Evolutionary conservation across 2,888 invertebrate species (phyloP), one percentile per base, ranked within the genome.

Genomic region (Macrosiphum euphorbiae): DNA sequence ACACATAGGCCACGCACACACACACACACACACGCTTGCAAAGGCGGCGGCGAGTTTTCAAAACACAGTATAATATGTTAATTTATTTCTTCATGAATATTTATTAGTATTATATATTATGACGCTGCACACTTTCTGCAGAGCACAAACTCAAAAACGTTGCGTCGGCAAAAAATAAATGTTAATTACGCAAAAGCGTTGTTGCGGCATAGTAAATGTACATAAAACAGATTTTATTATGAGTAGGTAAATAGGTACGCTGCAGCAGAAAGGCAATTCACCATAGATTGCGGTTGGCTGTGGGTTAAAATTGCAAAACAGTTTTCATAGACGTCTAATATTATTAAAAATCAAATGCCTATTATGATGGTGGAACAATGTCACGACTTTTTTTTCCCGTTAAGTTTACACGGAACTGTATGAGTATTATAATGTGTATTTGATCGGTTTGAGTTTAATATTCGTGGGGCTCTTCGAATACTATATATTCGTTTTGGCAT

Each of bases 1-100:
- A 5, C 16, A 61, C 11, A 67, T 67, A 55, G 55, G 55, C 20
- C 50, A 50, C 50, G 16, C 16, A 50, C 50, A 61, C 26, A 61
- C 61, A 28, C 28, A 61, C 61, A 13, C 13, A 11, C 78, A 20
- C 78, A 35, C 2, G 35, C 35, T 16, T 35, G 20, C 7, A 20
- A 78, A 78, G 35, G 35, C 35, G 35, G 20, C 78, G 2, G 2
- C 35, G 16, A 78, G 35, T 35, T 78, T 35, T 78, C 35, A 35
- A 35, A 35, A 78, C 78, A 61, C 10, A 67, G 16, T 78, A 44
- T 44, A n/a, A n/a, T n/a, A 35, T 78, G 35, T 78, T 78, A 78
- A 78, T 78, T 78, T 78, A 78, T 78, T 78, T 78, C 78, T 50
- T 50, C 47, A 47, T 47, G 87, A 47, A 87, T 87, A 87, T 87